Conservation (phyloP, 2,888 invertebrate genomes). For the Acleris sparsana region DNA sequence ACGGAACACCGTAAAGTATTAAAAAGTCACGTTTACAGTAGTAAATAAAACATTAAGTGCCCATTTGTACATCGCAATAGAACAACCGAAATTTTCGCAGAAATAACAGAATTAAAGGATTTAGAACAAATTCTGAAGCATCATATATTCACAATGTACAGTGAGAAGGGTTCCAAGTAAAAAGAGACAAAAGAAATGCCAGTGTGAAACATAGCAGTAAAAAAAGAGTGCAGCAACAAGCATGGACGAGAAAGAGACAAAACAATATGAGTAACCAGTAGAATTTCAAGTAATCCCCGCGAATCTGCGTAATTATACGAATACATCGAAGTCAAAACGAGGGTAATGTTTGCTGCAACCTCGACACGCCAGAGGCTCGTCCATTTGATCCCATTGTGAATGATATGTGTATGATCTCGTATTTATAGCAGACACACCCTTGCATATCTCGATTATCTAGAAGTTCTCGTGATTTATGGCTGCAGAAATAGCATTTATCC, state of each 20-base stretch:
- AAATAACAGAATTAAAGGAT: not conserved
- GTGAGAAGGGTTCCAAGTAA: conserved; percentile 8
- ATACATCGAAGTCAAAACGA: conserved; percentile 10
- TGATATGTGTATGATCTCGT: conserved; percentile 1
- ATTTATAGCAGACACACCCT: conserved; percentile 28
- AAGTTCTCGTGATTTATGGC: not conserved
- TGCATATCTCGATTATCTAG: not conserved
- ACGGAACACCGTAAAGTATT: not conserved
- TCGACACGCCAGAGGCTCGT: conserved; percentile 6
- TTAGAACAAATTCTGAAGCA: not conserved
- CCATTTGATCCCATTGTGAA: conserved; percentile 18
- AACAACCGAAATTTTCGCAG: not conserved
- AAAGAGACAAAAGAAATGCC: conserved; percentile 7
- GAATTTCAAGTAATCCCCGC: not conserved
- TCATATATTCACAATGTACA: not conserved
- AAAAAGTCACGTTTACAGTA: not conserved
- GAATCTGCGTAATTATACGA: conserved; percentile 5
- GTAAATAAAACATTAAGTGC: not conserved
- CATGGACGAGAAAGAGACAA: conserved; percentile 4
- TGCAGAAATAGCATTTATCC: conserved; percentile 3
- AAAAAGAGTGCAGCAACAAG: not conserved
- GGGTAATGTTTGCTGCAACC: conserved; percentile 9
- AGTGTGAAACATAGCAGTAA: not conserved
- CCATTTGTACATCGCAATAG: not conserved
- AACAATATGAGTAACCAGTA: not conserved